These are phyloP conservation scores for Crypturellus tataupa DNA, from an alignment of 2,797 vertebrate species.

Conservation along the genomic window DNA sequence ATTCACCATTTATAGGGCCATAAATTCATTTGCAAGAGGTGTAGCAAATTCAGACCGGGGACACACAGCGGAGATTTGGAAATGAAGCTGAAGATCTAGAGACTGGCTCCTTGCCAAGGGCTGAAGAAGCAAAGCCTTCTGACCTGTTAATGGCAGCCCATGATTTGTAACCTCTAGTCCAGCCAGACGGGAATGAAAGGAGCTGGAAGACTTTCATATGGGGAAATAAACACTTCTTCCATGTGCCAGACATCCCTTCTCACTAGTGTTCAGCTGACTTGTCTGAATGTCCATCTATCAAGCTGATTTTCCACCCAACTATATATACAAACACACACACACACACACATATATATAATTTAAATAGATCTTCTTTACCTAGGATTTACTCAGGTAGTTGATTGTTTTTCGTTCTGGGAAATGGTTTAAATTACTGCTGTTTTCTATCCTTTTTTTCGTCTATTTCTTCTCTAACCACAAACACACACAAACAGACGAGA, in stretches of 20 bases:
- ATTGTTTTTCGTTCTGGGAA: slow-evolving; percentile 1
- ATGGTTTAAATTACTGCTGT: not conserved
- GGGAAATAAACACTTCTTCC: not conserved
- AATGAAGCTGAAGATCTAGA: not conserved
- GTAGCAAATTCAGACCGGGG: not conserved
- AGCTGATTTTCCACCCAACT: not conserved
- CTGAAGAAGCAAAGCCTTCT: not conserved
- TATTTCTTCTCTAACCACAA: not conserved
- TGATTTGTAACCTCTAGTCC: not conserved
- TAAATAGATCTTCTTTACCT: not conserved
- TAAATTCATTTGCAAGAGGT: slow-evolving; percentile 61
- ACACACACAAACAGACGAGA: not conserved
- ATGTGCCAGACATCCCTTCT: not conserved
- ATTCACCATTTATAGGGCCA: slow-evolving; percentile 68
- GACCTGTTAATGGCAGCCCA: not conserved
- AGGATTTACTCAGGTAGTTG: not conserved
- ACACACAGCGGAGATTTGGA: not conserved
- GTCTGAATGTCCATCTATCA: not conserved
- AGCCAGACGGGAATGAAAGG: not conserved
- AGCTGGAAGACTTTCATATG: accelerated
- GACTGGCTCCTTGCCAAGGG: not conserved
- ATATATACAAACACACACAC: not conserved
- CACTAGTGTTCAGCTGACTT: not conserved
- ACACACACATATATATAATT: no score
- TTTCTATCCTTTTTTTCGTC: not conserved